Evolutionary conservation across 2,888 invertebrate species (phyloP), one percentile per base, ranked within the genome.

Genomic region (Dryobotodes eremita): DNA sequence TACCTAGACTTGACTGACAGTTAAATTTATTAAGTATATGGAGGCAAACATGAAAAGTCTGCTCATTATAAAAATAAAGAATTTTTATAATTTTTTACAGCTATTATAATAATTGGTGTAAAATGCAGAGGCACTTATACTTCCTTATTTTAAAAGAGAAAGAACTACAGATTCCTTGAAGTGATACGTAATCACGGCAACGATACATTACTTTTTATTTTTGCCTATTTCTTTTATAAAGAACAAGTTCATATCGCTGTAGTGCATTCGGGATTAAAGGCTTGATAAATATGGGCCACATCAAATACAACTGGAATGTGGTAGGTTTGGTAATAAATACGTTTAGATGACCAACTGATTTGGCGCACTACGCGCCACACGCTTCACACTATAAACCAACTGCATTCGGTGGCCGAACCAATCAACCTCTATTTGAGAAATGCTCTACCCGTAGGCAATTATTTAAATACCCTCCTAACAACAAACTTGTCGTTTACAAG

Each of bases 91-190:
- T 42, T 3, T 55, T 48, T 59, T 72, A 80, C 36, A 72, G 64
- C 50, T 76, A 46, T 65, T 74, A 26, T 31, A 65, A 46, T 75
- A 64, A 61, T 83, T 64, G 46, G 59, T 84, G 73, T 80, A 77
- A 74, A 80, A 84, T 74, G 76, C 83, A 77, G 64, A 84, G 76
- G 77, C 81, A 81, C 80, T 74, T 82, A 59, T 72, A 71, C 46
- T 69, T 82, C 11, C 17, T 78, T 82, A 10, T 53, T 62, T 66
- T 53, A n/a, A 69, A 48, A 62, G 36, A 62, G 46, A 59, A 74
- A 66, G 42, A 20, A 36, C 53, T 74, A 66, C 73, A 46, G 26
- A 71, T 78, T 78, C 61, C 36, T 71, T 70, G 48, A 42, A 55
- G 61, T 50, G 46, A 55, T 77, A 42, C 23, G 31, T 72, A 26